phyloP scores from a whole-genome alignment of 2,888 invertebrate genomes.

The Drosophila emarginata region DNA sequence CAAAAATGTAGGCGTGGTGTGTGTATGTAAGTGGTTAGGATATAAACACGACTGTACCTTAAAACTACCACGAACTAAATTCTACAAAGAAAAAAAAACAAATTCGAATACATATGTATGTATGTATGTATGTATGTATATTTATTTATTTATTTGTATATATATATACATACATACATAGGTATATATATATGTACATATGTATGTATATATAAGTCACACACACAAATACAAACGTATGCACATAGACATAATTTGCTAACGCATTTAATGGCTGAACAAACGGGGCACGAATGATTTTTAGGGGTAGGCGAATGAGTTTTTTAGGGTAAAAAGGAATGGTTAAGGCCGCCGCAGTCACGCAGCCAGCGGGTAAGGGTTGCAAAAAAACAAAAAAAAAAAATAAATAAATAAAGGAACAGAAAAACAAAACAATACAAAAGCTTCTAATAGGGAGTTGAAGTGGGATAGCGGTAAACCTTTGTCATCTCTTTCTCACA shows the following conservation, averaged over 20 bases:
- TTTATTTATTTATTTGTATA: conserved; percentile 8
- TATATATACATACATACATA: conserved; percentile 35
- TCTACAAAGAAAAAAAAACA: neutral
- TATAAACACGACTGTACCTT: neutral
- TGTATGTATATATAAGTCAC: conserved; percentile 32
- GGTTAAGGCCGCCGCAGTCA: conserved; percentile 8
- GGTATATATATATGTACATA: conserved; percentile 17
- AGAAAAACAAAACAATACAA: conserved; percentile 4
- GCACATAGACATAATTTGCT: conserved; percentile 36
- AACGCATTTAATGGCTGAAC: conserved; percentile 58
- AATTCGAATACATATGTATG: conserved; percentile 6
- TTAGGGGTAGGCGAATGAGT: conserved; percentile 8
- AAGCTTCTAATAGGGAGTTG: neutral
- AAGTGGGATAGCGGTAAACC: neutral
- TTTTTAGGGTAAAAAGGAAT: conserved; percentile 28
- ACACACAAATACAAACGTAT: conserved; percentile 1
- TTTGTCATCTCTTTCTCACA: neutral
- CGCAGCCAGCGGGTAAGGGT: conserved; percentile 52
- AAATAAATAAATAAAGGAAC: conserved; percentile 21
- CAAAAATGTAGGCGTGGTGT: no score
- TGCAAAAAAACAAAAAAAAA: conserved; percentile 38
- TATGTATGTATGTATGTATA: conserved; percentile 38
- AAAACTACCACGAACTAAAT: neutral
- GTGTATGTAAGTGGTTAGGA: neutral
- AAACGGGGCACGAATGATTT: conserved; percentile 24